Percentiles rank a stretch among this genome's conserved stretches.
Evolutionary conservation across 92 coral and sea anemone species (phyloP).

Genomic region (Actinernus sp.): DNA sequence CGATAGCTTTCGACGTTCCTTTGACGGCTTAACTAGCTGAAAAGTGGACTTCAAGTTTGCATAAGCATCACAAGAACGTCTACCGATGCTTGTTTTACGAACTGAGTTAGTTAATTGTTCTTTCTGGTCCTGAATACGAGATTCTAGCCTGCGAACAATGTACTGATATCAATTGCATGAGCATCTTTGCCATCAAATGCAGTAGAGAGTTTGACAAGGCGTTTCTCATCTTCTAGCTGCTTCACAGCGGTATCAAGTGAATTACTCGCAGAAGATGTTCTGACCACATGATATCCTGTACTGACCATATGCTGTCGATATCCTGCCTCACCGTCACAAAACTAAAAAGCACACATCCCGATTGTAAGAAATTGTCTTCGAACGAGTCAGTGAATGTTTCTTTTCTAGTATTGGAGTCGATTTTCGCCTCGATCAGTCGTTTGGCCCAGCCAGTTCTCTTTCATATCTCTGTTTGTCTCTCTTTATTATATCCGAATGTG

Average conservation of each 20-base stretch:
- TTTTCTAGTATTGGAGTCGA: background rate
- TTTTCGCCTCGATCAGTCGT: constrained; percentile 8
- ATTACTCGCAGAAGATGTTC: constrained; percentile 20
- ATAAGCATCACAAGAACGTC: too few relatives aligned
- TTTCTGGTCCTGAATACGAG: too few relatives aligned
- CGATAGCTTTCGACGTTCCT: too few relatives aligned
- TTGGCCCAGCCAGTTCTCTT: constrained; percentile 13
- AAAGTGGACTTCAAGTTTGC: too few relatives aligned
- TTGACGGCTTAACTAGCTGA: too few relatives aligned
- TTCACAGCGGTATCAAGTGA: constrained; percentile 14
- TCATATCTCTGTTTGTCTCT: constrained; percentile 17
- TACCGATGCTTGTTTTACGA: too few relatives aligned
- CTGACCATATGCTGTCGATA: constrained; percentile 15
- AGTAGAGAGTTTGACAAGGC: constrained; percentile 17
- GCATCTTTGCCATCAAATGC: constrained; percentile 12
- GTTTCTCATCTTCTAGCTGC: constrained; percentile 6
- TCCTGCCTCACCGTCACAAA: constrained; percentile 11
- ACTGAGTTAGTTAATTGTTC: too few relatives aligned
- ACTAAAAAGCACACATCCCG: constrained; percentile 38
- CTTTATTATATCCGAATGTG: constrained; percentile 28
- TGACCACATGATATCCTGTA: too few relatives aligned
- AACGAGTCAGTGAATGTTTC: constrained; percentile 11
- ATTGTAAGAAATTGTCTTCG: constrained; percentile 18
- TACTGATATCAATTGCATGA: constrained; percentile 31
- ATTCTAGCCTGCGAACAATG: too few relatives aligned